phyloP scores from a whole-genome alignment of 2,888 invertebrate genomes.

The Galerucella pusilla region DNA sequence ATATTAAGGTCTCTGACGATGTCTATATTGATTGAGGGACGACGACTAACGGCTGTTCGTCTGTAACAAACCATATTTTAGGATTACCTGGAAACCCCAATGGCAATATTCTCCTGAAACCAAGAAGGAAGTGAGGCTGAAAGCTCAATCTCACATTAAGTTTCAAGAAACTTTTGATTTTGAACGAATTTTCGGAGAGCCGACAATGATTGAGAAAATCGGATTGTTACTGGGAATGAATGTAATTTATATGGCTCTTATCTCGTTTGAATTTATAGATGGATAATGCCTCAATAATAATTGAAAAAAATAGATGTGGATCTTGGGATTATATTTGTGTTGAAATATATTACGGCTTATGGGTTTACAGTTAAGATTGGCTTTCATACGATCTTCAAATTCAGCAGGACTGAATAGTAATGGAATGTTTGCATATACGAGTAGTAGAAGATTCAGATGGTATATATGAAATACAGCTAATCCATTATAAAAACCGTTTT shows the following conservation, averaged over 20 bases:
- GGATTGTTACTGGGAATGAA: neutral
- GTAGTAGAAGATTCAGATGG: too few relatives aligned
- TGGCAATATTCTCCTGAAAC: constrained; percentile 28
- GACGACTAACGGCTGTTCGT: constrained; percentile 37
- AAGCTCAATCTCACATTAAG: constrained; percentile 26
- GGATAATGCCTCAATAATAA: neutral
- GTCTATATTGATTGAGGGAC: constrained; percentile 50
- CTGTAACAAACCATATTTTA: constrained; percentile 40
- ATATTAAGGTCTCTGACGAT: constrained; percentile 43
- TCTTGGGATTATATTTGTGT: too few relatives aligned
- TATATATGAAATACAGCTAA: too few relatives aligned
- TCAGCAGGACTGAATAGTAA: too few relatives aligned
- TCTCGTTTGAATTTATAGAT: neutral
- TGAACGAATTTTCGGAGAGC: constrained; percentile 12
- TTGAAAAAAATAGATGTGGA: neutral
- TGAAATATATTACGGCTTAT: too few relatives aligned
- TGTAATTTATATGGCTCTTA: neutral
- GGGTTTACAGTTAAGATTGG: too few relatives aligned
- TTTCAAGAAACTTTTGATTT: constrained; percentile 30
- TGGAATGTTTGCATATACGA: too few relatives aligned
- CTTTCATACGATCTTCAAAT: too few relatives aligned
- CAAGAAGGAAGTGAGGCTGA: constrained; percentile 12
- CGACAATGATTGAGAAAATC: neutral
- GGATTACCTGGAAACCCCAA: constrained; percentile 38
- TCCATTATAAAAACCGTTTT: too few relatives aligned